Evolutionary conservation across 2,797 vertebrate species (phyloP).

Genomic region (Chiloscyllium punctatum): DNA sequence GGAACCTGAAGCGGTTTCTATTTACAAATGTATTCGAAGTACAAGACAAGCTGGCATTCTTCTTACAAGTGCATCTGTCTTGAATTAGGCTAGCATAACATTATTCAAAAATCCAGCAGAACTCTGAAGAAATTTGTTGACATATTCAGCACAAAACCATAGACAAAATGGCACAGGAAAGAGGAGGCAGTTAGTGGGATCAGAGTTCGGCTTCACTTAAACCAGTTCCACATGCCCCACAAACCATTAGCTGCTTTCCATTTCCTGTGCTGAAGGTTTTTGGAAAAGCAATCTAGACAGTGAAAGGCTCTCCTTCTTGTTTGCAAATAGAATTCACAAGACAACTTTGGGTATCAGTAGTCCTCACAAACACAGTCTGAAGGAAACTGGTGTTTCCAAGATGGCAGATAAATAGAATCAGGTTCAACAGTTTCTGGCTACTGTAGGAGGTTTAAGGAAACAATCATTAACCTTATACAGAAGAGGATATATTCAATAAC

Average conservation of each 20-base stretch:
- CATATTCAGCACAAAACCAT: constrained; percentile 55
- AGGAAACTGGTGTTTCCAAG: constrained; percentile 54
- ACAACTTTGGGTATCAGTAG: constrained; percentile 50
- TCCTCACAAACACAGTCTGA: constrained; percentile 56
- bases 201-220: constrained; percentile 64
- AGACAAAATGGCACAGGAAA: constrained; percentile 57
- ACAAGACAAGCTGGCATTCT: constrained; percentile 62
- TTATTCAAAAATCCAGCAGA: constrained; percentile 48
- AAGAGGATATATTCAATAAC: constrained; percentile 53
- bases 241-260: constrained; percentile 76
- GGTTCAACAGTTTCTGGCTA: constrained; percentile 52
- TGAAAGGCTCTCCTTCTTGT: constrained; percentile 47
- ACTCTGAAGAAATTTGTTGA: constrained; percentile 55
- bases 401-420: constrained; percentile 52
- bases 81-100: constrained; percentile 66
- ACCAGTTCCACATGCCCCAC: constrained; percentile 78
- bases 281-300: constrained; percentile 54
- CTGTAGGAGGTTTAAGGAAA: constrained; percentile 54
- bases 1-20: constrained; percentile 73
- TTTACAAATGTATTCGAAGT: constrained; percentile 70
- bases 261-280: constrained; percentile 80
- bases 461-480: constrained; percentile 52
- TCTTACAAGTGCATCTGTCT: constrained; percentile 67
- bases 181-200: constrained; percentile 53
- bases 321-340: constrained; percentile 52